Base-by-base conservation (phyloP, 2,797 vertebrate genomes). In the Sphenodon punctatus region DNA sequence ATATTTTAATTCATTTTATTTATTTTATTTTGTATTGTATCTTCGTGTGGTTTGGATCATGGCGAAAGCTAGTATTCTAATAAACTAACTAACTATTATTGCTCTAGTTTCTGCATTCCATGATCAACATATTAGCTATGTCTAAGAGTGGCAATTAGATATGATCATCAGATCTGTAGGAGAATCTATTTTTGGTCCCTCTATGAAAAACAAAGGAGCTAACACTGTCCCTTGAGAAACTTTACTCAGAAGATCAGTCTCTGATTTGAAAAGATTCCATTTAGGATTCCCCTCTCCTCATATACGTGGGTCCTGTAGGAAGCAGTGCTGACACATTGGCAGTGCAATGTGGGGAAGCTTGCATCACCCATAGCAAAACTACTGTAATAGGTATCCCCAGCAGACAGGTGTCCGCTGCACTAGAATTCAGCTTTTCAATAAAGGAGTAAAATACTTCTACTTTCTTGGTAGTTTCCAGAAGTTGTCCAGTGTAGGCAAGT, bases 381-480 rank as follows among this genome's bases (percentile, higher is more conserved):
- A n/a, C 61, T 75, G 55, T 60, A n/a, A 2, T 0, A 71, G 60
- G 41, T 30, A 3, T 55, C 16, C 61, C 22, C 27, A 56, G 1
- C 25, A 45, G 48, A 69, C 60, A 46, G 11, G 56, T n/a, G 22
- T 25, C 53, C n/a, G 8, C 41, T 56, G 46, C n/a, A 69, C 60
- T 7, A 10, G 11, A 2, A 13, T 60, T 69, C 43, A 13, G 19
- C 19, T 49, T 49, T 41, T 79, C 71, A 63, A 49, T 7, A 78
- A 88, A 81, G 7, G n/a, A 13, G 45, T 68, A 17, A 49, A 19
- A 3, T 41, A 22, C 43, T 85, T 73, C 51, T 46, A 42, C 60
- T 78, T 48, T 22, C 25, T 68, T 70, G 60, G 45, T 32, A 86
- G 22, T n/a, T 83, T 87, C n/a, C 45, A 70, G 45, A 51, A 85